Base-by-base conservation (phyloP, 2,797 vertebrate genomes). In the Enteromius thamalakanensis region DNA sequence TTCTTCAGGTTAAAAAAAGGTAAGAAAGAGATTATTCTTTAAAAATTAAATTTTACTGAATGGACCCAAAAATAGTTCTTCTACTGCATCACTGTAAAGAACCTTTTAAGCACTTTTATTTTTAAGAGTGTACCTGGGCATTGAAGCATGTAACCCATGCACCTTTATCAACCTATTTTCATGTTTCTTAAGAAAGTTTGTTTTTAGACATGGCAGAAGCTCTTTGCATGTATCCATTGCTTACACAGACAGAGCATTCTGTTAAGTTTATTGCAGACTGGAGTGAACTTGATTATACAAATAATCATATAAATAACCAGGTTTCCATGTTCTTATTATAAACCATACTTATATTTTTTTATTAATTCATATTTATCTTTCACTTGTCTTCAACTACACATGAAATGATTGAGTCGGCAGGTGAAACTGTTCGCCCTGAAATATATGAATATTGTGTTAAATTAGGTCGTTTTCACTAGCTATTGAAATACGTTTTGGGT, bases 141-240 rank as follows among this genome's bases (percentile, higher is more conserved):
- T 55, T 55, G 10, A 75, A 76, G 40, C 53, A 37, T 14, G 26
- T 60, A 10, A 29, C 23, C 15, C 69, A 71, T 29, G 26, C 23
- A 9, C 15, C 8, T 72, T 32, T 49, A 4, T 49, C 3, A 58
- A 58, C 12, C 32, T 15, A 76, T 75, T n/a, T 11, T 76, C 34
- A 40, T 76, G 21, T 76, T 75, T 72, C 47, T 51, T 72, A 53
- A 47, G 14, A 17, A 71, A 71, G 69, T 49, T 40, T 58, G 34
- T 76, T 40, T 23, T 75, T 55, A 58, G 12, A 23, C 19, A 51
- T 72, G 8, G 17, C 29, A 40, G 19, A 55, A 14, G n/a, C 49
- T 75, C 29, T 75, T 55, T 23, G 51, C 26, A 37, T 37, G 49
- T 15, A 74, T 74, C 47, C 29, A 37, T 53, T 17, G 47, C 64